Evolutionary conservation across 1,140 invertebrate species (phyloP), one percentile per base, ranked within the genome.

Genomic region (Anagrus nilaparvatae): DNA sequence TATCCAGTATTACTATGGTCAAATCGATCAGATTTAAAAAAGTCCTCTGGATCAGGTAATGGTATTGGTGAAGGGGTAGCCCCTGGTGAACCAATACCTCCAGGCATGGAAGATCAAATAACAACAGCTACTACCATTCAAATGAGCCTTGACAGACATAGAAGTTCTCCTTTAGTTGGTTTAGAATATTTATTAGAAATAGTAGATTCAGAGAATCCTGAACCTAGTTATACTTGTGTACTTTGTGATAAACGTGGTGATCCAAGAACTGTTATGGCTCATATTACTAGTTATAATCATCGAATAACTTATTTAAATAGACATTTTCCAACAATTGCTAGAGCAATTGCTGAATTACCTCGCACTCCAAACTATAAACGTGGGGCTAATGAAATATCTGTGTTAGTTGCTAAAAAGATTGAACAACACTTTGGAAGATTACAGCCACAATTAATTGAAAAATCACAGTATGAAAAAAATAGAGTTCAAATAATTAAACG

Each of bases 211-310:
- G 71, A 77, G 24, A 63, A 67, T 5, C 68, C 73, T 49, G 79
- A 82, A 53, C 80, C 81, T 1, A 67, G 70, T 41, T 86, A 86
- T 55, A 71, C 77, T 27, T 87, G 84, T 60, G 71, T 81, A 44
- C 65, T 86, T 29, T 87, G 84, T 62, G 73, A 77, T 50, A 85
- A 84, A 56, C 76, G 78, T 51, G 81, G 81, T 18, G 80, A 84
- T 61, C 77, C 77, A 23, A 70, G 81, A 20, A 84, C 78, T 13
- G 80, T 84, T 42, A 75, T 85, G 63, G 76, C 76, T 33, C 84
- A 87, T 57, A 71, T 85, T 51, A 77, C 75, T 3, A 83, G 81
- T 52, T 78, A 77, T 53, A 77, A 77, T 54, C 84, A 87, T 53
- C 72, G 78, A 4, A 65, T 71, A 47, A 76, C 72, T 28, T 75